phyloP scores from a whole-genome alignment of 1,140 invertebrate species.

The Lepidurus couesii region DNA sequence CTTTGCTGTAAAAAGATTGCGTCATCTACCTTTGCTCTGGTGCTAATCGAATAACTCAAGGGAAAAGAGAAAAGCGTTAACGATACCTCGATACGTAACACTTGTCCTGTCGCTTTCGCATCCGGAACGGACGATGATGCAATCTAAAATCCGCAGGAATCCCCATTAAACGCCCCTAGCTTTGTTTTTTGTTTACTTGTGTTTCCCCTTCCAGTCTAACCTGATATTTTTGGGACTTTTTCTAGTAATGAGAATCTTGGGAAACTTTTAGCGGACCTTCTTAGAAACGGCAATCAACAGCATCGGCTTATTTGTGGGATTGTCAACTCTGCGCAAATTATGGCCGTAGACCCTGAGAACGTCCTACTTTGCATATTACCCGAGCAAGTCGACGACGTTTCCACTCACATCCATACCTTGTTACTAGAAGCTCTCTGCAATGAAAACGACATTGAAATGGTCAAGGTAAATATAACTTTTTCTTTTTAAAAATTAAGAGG shows the following conservation, averaged over 20 bases:
- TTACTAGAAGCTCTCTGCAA: neutral
- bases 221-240: neutral
- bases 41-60: neutral
- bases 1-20: neutral
- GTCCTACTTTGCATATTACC: conserved; percentile 3
- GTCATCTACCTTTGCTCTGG: neutral
- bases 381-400: conserved; percentile 12
- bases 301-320: neutral
- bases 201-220: neutral
- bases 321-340: neutral
- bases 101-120: neutral
- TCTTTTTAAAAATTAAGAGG: neutral
- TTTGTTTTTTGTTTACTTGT: neutral
- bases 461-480: neutral
- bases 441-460: neutral
- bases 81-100: neutral
- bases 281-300: neutral
- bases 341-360: neutral
- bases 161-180: neutral
- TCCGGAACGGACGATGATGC: neutral
- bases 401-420: neutral
- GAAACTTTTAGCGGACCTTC: neutral
- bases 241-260: neutral
- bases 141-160: neutral
- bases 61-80: neutral